A percentile compares a stretch with the other conserved stretches of the same genome.
Conservation (phyloP, 2,888 invertebrate genomes). For the Yponomeuta malinellus region DNA sequence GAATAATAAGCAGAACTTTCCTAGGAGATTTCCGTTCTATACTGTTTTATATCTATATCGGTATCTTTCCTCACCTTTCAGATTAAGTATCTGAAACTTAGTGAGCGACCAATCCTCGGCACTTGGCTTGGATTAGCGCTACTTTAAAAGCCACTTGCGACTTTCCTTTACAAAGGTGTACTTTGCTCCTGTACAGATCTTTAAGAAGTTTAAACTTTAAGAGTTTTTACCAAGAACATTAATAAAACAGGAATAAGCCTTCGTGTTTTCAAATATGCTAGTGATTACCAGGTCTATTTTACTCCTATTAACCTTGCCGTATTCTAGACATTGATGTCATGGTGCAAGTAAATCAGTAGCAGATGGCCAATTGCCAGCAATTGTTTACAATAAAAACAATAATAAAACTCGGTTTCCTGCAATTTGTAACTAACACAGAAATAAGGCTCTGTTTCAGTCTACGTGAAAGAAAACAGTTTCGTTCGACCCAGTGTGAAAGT, state of each 20-base stretch:
- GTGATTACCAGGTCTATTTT: not conserved
- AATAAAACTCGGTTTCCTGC: not conserved
- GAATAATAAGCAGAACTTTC: not conserved
- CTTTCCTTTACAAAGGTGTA: too few relatives aligned
- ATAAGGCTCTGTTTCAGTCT: not conserved
- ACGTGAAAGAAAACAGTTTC: not conserved
- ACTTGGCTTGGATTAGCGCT: too few relatives aligned
- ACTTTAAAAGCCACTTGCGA: too few relatives aligned
- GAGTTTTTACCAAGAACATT: too few relatives aligned
- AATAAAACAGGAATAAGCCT: too few relatives aligned
- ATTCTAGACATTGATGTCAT: slow-evolving; percentile 13
- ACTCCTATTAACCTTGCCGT: not conserved
- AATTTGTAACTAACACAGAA: not conserved
- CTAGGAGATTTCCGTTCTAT: not conserved
- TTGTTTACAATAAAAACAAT: slow-evolving; percentile 10
- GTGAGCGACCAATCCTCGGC: not conserved
- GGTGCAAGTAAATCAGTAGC: slow-evolving; percentile 10
- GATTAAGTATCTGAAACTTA: not conserved
- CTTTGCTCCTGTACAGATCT: too few relatives aligned
- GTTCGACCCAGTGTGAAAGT: not conserved
- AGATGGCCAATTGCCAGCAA: slow-evolving; percentile 11
- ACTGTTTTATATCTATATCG: not conserved
- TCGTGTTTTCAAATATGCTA: too few relatives aligned
- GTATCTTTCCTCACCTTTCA: not conserved
- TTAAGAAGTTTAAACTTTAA: too few relatives aligned